Evolutionary conservation across 2,888 invertebrate genomes (phyloP), one percentile per base, ranked within the genome.

Genomic region (Octonoba sinensis): DNA sequence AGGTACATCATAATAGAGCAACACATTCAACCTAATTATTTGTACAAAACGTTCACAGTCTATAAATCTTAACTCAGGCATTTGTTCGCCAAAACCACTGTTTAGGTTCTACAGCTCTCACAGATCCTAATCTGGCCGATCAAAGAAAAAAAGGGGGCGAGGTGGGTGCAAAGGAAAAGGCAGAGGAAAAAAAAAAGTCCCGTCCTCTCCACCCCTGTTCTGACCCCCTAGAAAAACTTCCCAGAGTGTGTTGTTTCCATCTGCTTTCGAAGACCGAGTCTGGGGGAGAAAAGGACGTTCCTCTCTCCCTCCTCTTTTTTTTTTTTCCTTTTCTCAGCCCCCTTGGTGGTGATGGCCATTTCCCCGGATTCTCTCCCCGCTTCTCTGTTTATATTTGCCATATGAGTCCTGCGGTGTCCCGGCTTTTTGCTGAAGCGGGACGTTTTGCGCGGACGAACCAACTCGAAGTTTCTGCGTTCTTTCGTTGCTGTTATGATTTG

Each of bases 81-180:
- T 44, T 62, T 62, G 62, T 24, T 15, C 18, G n/a, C n/a, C 62
- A 62, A 62, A 62, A 62, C 62, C 44, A 62, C 62, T 76, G 76
- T 69, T 70, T 67, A 67, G 75, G 67, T 49, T 46, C 46, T 62
- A 44, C 8, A 44, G 16, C 11, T 60, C 51, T 46, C 69, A 49
- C 60, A 44, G 76, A 76, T 76, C 69, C 46, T 69, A 69, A 76
- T 76, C 77, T 71, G n/a, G 20, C 27, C 70, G n/a, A 49, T 27
- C 66, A 76, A 76, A 76, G 36, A 36, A 36, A 36, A 36, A 11
- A 36, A 36, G 36, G 36, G 36, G 36, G 36, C 36, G 36, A 36
- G 36, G 36, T 36, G 36, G 36, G 36, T 11, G 36, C 36, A 36
- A 36, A 36, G 36, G 36, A 36, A 36, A 36, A 36, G 8, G 46